Percentiles rank a stretch among this genome's conserved stretches.
These are phyloP conservation scores for Indri indri DNA, from an alignment of 2,113 vertebrate genomes.

Conservation along the genomic window DNA sequence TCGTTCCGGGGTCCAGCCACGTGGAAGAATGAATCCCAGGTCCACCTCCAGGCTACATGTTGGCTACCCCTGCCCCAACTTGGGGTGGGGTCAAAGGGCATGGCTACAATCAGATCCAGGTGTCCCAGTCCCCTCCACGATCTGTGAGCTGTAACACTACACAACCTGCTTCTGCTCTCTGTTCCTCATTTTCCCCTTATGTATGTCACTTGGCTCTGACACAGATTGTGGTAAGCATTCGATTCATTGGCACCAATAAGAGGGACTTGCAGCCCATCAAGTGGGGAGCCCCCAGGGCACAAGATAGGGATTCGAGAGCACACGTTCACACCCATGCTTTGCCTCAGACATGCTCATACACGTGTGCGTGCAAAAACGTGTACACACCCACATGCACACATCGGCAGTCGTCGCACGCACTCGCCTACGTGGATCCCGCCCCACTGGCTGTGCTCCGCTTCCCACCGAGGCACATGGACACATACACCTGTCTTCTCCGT, in stretches of 20 bases:
- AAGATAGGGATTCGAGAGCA: background rate
- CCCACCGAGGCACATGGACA: fast-evolving
- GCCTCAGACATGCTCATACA: background rate
- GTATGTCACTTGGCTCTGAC: fast-evolving
- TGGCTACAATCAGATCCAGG: background rate
- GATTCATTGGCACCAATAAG: background rate
- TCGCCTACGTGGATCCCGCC: background rate
- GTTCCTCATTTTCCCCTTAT: background rate
- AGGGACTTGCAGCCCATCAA: too few relatives aligned
- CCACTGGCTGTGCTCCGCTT: fast-evolving
- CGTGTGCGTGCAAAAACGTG: background rate
- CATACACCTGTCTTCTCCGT: fast-evolving
- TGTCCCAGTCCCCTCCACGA: background rate
- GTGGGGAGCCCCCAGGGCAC: fast-evolving
- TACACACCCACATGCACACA: background rate
- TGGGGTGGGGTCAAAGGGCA: too few relatives aligned
- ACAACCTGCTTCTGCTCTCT: background rate
- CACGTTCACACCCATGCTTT: fast-evolving
- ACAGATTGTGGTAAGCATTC: fast-evolving
- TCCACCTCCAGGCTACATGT: too few relatives aligned
- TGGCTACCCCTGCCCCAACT: too few relatives aligned
- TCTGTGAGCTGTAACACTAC: background rate
- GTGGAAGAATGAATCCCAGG: background rate
- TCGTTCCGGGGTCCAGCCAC: background rate
- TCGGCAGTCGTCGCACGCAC: background rate